A percentile compares a stretch with the other conserved stretches of the same genome.
phyloP scores from a whole-genome alignment of 2,113 vertebrate species.

The Aleadryas rufinucha region DNA sequence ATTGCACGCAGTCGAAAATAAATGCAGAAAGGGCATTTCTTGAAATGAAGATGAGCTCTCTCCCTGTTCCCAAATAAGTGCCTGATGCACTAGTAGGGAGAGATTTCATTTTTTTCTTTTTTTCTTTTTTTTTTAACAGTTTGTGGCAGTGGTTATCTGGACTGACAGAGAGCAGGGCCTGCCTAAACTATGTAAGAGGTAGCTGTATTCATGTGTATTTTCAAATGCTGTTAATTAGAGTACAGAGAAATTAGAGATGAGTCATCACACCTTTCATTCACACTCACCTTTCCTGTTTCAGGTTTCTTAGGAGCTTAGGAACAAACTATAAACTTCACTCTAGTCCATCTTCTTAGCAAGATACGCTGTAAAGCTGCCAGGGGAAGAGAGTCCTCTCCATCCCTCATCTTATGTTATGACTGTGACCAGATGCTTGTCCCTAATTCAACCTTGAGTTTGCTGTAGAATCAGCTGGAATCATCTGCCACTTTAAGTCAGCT shows the following conservation, averaged over 20 bases:
- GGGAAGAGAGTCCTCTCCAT: neutral
- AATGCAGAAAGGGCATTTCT: neutral
- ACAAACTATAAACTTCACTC: neutral
- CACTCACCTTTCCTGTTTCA: neutral
- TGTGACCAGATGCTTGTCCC: neutral
- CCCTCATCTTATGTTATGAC: rapidly evolving
- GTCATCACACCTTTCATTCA: neutral
- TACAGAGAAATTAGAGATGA: neutral
- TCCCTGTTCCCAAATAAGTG: neutral
- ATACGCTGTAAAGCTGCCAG: neutral
- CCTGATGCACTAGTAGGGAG: neutral
- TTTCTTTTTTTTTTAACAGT: neutral
- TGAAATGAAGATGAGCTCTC: neutral
- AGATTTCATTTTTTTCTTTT: neutral
- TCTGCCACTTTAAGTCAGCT: neutral
- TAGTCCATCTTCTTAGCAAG: neutral
- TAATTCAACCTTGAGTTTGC: neutral
- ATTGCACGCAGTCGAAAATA: neutral
- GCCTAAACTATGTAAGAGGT: neutral
- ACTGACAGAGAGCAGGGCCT: neutral
- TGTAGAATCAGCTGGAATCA: neutral
- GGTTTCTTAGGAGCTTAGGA: neutral
- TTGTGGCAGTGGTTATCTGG: neutral
- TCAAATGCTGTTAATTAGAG: neutral
- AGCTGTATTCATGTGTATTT: neutral